Evolutionary conservation across 2,797 vertebrate species (phyloP), one percentile per base, ranked within the genome.

Genomic region (Ceyx erithaca): DNA sequence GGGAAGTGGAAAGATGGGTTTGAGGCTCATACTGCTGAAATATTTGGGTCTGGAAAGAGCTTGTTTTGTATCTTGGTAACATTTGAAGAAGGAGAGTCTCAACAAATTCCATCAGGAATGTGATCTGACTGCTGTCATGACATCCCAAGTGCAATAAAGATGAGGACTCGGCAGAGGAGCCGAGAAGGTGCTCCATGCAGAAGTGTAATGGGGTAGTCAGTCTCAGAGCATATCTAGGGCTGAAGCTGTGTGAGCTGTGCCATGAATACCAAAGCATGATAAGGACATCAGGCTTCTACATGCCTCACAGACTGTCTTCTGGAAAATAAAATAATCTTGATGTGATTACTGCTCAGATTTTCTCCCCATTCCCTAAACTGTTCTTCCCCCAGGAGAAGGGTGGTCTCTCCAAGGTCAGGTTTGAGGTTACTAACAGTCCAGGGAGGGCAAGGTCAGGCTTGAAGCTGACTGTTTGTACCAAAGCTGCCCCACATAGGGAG

Each of bases 401-500:
- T 87, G 69, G 51, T 92, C 80, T n/a, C 94, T 69, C 71, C 89
- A 95, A 90, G 80, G 81, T 93, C 90, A 91, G 83, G 33, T 46
- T 18, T 79, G 76, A 92, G 94, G 67, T 89, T 93, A 86, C 66
- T 77, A 62, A 61, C 66, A 95, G 94, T 90, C 83, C 82, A 93
- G 57, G 37, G 67, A 75, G 55, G 81, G 64, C 49, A 89, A 92
- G 66, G 79, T 90, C 78, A 91, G 85, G 28, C 84, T 80, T 84
- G 81, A 87, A 89, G 62, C 61, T 26, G n/a, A 26, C 77, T 94
- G 49, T 19, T 54, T 81, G 49, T 87, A 78, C 68, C 85, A 91
- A 85, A 92, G 79, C 92, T 91, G 80, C 82, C 76, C 71, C 63
- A 55, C 69, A 70, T 54, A 77, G 87, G 6, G 21, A 95, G 80